A percentile compares a stretch with the other conserved stretches of the same genome.
phyloP scores from a whole-genome alignment of 2,888 invertebrate genomes.

The Lepidocyrtoides sp. region DNA sequence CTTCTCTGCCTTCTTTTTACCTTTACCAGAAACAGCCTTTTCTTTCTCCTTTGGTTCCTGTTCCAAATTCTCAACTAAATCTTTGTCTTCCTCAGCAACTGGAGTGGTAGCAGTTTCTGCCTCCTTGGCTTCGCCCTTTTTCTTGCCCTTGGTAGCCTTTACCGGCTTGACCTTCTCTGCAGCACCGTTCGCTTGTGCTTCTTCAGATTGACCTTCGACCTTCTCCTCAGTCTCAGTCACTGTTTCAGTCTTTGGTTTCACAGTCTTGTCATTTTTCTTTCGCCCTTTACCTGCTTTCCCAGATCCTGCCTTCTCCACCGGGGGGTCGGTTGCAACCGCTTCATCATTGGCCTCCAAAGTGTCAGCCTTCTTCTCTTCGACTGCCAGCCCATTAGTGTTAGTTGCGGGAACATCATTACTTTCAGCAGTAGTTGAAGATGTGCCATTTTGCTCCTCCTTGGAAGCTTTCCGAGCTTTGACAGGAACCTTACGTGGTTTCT shows the following conservation, averaged over 20 bases:
- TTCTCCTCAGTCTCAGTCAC: background rate
- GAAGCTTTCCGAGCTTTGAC: slow-evolving; percentile 32
- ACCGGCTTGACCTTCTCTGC: slow-evolving; percentile 22
- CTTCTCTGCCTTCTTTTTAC: slow-evolving; percentile 58
- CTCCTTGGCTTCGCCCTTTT: slow-evolving; percentile 28
- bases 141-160: slow-evolving; percentile 24
- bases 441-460: background rate
- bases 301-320: background rate
- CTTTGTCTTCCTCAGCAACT: background rate
- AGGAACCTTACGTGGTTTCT: slow-evolving; percentile 46
- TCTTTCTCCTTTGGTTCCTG: background rate
- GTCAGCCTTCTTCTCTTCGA: background rate
- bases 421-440: background rate
- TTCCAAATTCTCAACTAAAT: background rate
- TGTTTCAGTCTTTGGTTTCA: background rate
- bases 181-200: background rate
- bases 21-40: slow-evolving; percentile 18
- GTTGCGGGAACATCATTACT: background rate
- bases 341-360: background rate
- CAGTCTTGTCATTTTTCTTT: slow-evolving; percentile 36
- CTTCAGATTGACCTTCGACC: background rate
- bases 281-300: background rate
- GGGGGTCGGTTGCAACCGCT: background rate
- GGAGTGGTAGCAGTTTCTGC: background rate
- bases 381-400: background rate